Evolutionary conservation across 2,888 invertebrate species (phyloP), one percentile per base, ranked within the genome.

Genomic region (Lobophora halterata): DNA sequence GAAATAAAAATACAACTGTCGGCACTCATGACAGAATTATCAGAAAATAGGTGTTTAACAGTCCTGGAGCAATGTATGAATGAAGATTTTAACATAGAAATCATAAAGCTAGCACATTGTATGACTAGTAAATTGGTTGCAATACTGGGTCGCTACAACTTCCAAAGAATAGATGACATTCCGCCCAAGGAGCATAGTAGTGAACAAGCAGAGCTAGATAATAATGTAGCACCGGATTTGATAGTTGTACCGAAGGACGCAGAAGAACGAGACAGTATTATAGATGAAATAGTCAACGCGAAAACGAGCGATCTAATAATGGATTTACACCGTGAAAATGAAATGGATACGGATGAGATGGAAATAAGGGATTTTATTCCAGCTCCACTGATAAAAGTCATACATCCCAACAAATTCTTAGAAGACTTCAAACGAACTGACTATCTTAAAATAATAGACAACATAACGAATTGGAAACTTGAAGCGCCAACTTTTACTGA

Each of bases 21-120:
- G 9, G 90, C 90, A 61, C 90, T 91, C 1, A 69, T 93, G 28
- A 80, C 88, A 1, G 89, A 91, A 48, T 63, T 93, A 18, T 90
- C 91, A 2, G 74, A 81, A n/a, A 89, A 88, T 33, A 91, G 91
- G 1, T 93, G 93, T 58, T 80, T 93, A 16, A 90, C 90, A n/a
- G 91, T 92, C 4, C 72, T 93, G 6, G 63, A 91, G 4, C 74
- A 83, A 16, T 89, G 91, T n/a, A 66, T 93, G 19, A 79, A 88
- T 29, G 91, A 92, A 42, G 89, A 90, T 31, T 90, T 90, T 51
- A 91, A 93, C 56, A 71, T 91, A 10, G 90, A 90, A 63, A 93
- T 93, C 0, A 83, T 91, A n/a, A 90, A 89, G 58, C 71, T 75
- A 9, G 88, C 92, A 0, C 88, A 89, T 4, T 60, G 64, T 23